These are phyloP conservation scores for Epinephelus coioides DNA, from an alignment of 2,797 vertebrate genomes.

Conservation along the genomic window DNA sequence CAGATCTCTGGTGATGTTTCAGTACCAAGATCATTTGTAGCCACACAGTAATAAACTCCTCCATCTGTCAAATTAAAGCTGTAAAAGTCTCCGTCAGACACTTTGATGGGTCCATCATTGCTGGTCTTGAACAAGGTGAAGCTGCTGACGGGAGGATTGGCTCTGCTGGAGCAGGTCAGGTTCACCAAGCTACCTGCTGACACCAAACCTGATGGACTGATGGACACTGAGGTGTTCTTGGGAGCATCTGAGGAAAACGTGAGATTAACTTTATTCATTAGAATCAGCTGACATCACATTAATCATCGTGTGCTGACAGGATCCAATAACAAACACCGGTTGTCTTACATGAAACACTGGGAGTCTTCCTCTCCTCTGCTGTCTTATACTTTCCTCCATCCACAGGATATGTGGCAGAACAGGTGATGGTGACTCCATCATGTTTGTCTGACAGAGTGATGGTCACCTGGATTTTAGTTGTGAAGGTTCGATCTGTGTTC, in stretches of 20 bases:
- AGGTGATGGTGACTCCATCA: too few species aligned
- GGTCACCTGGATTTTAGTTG: too few species aligned
- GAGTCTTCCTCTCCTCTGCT: too few species aligned
- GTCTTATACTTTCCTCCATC: too few species aligned
- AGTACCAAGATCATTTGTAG: constrained; percentile 52
- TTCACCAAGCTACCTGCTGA: constrained; percentile 65
- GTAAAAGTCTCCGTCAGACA: constrained; percentile 37
- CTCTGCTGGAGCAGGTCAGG: constrained; percentile 75
- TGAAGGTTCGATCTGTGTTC: too few species aligned
- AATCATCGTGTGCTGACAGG: background rate
- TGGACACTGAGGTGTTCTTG: constrained; percentile 50
- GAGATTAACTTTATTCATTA: background rate
- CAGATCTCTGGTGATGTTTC: constrained; percentile 29
- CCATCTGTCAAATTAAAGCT: constrained; percentile 38
- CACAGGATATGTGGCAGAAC: too few species aligned
- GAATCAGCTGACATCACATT: background rate
- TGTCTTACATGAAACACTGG: constrained; percentile 42
- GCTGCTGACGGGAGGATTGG: constrained; percentile 64
- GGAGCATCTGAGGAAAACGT: constrained; percentile 62
- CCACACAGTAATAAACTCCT: constrained; percentile 67
- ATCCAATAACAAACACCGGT: background rate
- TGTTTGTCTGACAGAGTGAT: too few species aligned
- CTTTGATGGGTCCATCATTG: background rate
- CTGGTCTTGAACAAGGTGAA: constrained; percentile 69
- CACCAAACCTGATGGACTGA: constrained; percentile 55